Conservation (phyloP, 2,797 vertebrate species). For the Rhabdophis nuchalis region DNA sequence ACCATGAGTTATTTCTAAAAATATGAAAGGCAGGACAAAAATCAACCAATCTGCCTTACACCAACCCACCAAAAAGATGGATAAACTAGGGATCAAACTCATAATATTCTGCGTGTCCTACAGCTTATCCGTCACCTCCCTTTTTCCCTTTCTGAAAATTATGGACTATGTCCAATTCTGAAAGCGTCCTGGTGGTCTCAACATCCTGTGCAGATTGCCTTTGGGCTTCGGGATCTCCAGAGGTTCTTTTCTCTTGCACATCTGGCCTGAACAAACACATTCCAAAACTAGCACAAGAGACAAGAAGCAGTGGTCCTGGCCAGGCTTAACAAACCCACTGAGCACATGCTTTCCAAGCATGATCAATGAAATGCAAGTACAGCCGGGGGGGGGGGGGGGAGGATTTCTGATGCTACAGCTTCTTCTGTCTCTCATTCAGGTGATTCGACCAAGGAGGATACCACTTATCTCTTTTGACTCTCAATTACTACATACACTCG, state of each 20-base stretch:
- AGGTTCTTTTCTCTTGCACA: constrained; percentile 24
- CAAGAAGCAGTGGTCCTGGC: background rate
- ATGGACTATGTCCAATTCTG: background rate
- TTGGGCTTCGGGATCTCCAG: constrained; percentile 9
- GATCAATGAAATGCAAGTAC: background rate
- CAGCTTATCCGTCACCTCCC: background rate
- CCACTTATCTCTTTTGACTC: background rate
- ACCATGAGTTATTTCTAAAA: background rate
- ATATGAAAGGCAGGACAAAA: background rate
- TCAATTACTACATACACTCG: background rate
- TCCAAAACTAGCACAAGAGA: constrained; percentile 16
- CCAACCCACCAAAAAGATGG: background rate
- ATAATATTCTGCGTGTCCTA: background rate
- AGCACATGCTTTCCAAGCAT: background rate
- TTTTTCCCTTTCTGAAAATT: background rate
- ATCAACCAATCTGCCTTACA: background rate
- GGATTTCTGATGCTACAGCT: background rate
- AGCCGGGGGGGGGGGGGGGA: background rate
- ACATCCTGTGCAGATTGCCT: constrained; percentile 7
- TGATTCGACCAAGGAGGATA: background rate
- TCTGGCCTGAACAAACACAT: constrained; percentile 21
- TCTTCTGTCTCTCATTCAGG: background rate
- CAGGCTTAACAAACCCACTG: background rate
- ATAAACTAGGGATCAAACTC: background rate
- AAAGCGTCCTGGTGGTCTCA: background rate